These are phyloP conservation scores for Drosophila robusta DNA, from an alignment of 2,888 invertebrate genomes.

Conservation along the genomic window DNA sequence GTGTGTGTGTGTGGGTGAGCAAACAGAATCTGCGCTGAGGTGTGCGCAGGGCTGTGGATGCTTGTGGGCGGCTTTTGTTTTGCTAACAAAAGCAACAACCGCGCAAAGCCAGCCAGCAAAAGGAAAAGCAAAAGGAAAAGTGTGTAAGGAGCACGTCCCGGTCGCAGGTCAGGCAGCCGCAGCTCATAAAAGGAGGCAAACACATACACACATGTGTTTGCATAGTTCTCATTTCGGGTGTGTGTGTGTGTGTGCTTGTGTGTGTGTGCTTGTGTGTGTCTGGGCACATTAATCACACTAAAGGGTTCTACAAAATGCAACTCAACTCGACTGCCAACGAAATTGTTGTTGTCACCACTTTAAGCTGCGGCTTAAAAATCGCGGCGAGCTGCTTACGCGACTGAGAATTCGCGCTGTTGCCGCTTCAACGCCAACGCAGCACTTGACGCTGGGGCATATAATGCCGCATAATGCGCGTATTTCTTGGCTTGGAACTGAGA, in stretches of 20 bases:
- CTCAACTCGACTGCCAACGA: slow-evolving; percentile 46
- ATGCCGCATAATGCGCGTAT: slow-evolving; percentile 57
- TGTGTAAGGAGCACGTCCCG: slow-evolving; percentile 78
- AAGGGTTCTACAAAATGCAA: slow-evolving; percentile 80
- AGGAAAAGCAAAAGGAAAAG: slow-evolving; percentile 70
- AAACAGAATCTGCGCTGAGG: slow-evolving; percentile 40
- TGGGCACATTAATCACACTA: slow-evolving; percentile 78
- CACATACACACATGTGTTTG: slow-evolving; percentile 46
- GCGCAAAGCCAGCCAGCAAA: slow-evolving; percentile 28
- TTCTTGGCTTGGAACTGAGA: slow-evolving; percentile 20
- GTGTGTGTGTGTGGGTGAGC: slow-evolving; percentile 21
- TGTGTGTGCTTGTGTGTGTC: slow-evolving; percentile 39
- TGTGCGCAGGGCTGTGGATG: slow-evolving; percentile 25
- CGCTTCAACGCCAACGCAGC: slow-evolving; percentile 51
- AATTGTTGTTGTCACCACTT: slow-evolving; percentile 70
- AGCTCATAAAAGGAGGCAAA: slow-evolving; percentile 77
- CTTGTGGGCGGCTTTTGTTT: slow-evolving; percentile 76
- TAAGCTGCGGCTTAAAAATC: slow-evolving; percentile 74
- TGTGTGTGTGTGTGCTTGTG: slow-evolving; percentile 31
- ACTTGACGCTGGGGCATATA: slow-evolving; percentile 56
- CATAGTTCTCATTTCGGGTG: slow-evolving; percentile 38
- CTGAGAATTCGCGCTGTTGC: slow-evolving; percentile 63
- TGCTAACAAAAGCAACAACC: slow-evolving; percentile 71
- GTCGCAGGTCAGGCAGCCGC: slow-evolving; percentile 68
- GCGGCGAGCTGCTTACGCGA: slow-evolving; percentile 57